Conservation (phyloP, 2,113 vertebrate species). For the Eptesicus fuscus region DNA sequence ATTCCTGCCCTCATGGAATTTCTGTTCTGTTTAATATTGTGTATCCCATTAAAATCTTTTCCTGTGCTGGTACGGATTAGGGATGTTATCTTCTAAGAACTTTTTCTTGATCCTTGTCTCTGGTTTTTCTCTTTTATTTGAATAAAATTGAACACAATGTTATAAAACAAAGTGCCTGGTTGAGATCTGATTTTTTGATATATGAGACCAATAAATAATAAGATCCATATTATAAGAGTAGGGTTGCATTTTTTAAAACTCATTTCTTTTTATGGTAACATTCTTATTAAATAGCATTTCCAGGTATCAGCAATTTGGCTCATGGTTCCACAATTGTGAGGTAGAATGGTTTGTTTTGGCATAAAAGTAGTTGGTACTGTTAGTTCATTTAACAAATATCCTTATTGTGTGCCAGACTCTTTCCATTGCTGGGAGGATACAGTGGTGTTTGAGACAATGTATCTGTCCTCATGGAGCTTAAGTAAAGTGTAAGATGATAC, state of each 20-base stretch:
- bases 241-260: not conserved
- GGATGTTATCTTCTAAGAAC: not conserved
- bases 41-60: not conserved
- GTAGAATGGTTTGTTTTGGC: constrained; percentile 1
- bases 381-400: not conserved
- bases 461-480: not conserved
- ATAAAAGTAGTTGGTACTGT: not conserved
- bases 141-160: not conserved
- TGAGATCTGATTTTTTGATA: not conserved
- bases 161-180: not conserved
- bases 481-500: not conserved
- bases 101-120: not conserved
- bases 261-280: constrained; percentile 1
- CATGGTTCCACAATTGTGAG: not conserved
- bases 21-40: not conserved
- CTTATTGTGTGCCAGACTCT: not conserved
- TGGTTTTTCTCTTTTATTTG: constrained; percentile 1
- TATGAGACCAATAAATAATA: constrained; percentile 1
- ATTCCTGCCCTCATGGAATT: not conserved
- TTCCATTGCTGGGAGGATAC: not conserved
- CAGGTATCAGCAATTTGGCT: not conserved
- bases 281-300: not conserved
- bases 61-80: not conserved
- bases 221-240: not conserved
- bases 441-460: not conserved